Evolutionary conservation across 2,888 invertebrate species (phyloP).

Genomic region (Conops quadrifasciatus): DNA sequence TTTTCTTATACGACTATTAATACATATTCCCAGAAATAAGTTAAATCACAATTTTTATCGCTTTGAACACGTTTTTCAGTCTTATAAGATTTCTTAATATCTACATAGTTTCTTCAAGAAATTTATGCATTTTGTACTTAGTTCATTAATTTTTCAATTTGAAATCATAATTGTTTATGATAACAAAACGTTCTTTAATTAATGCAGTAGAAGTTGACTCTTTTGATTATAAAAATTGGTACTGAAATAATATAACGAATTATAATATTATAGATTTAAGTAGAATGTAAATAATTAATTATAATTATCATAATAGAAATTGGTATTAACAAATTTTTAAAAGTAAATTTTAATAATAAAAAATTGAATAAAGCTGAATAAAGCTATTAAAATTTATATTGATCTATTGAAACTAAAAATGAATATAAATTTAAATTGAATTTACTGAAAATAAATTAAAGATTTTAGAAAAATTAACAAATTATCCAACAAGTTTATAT

Average conservation of each 20-base stretch:
- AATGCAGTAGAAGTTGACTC: neutral
- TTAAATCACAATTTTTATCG: conserved; percentile 22
- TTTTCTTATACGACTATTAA: no score
- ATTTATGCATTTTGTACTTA: conserved; percentile 25
- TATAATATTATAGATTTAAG: neutral
- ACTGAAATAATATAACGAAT: neutral
- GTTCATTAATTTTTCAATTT: conserved; percentile 7
- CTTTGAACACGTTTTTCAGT: conserved; percentile 30
- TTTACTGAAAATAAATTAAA: neutral
- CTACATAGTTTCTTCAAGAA: conserved; percentile 11
- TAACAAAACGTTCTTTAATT: neutral
- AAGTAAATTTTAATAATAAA: no score
- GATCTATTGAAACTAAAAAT: no score
- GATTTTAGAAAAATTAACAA: neutral
- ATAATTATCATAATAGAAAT: no score
- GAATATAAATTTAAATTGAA: neutral
- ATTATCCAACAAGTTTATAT: neutral
- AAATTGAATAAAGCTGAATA: no score
- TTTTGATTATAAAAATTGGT: neutral
- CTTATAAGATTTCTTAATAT: conserved; percentile 28
- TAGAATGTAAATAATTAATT: neutral
- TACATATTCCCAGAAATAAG: neutral
- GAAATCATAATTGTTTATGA: conserved; percentile 1
- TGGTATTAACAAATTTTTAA: no score
- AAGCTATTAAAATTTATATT: no score